A percentile compares a stretch with the other conserved stretches of the same genome.
Conservation (phyloP, 1,140 invertebrate species). For the Chymomyza costata region DNA sequence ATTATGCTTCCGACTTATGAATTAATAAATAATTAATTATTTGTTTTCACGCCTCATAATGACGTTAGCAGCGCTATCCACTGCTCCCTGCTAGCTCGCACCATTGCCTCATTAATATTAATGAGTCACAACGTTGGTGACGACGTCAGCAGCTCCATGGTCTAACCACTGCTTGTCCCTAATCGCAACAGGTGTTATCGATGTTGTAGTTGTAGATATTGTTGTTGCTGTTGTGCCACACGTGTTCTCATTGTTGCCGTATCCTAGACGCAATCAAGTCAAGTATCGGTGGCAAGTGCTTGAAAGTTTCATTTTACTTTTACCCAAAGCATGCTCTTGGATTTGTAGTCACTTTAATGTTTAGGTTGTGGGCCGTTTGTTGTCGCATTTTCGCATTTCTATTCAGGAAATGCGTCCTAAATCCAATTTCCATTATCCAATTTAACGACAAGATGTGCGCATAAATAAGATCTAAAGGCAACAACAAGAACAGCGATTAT, state of each 20-base stretch:
- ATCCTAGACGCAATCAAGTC: slow-evolving; percentile 56
- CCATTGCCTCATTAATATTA: slow-evolving; percentile 68
- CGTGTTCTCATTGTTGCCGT: slow-evolving; percentile 20
- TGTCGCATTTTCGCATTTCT: background rate
- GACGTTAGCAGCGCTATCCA: slow-evolving; percentile 39
- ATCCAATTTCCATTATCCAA: slow-evolving; percentile 72
- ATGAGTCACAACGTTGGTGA: slow-evolving; percentile 32
- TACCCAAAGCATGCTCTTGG: too few relatives aligned
- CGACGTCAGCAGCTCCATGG: background rate
- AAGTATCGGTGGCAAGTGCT: slow-evolving; percentile 38
- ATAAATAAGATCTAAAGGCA: slow-evolving; percentile 42
- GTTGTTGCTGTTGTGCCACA: slow-evolving; percentile 22
- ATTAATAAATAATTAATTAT: slow-evolving; percentile 73
- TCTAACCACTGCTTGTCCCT: background rate
- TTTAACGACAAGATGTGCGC: slow-evolving; percentile 59
- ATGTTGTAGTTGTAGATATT: slow-evolving; percentile 25
- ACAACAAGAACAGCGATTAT: slow-evolving; percentile 12
- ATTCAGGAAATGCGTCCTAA: slow-evolving; percentile 22
- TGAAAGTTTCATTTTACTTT: slow-evolving; percentile 31
- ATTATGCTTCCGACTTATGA: slow-evolving; percentile 34
- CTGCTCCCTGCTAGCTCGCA: slow-evolving; percentile 19
- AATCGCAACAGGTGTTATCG: slow-evolving; percentile 68
- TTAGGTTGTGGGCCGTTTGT: slow-evolving; percentile 2
- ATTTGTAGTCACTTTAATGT: too few relatives aligned
- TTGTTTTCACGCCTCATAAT: slow-evolving; percentile 67